A percentile compares a stretch with the other conserved stretches of the same genome.
phyloP scores from a whole-genome alignment of 2,888 invertebrate genomes.

The Dynastes hyllus region DNA sequence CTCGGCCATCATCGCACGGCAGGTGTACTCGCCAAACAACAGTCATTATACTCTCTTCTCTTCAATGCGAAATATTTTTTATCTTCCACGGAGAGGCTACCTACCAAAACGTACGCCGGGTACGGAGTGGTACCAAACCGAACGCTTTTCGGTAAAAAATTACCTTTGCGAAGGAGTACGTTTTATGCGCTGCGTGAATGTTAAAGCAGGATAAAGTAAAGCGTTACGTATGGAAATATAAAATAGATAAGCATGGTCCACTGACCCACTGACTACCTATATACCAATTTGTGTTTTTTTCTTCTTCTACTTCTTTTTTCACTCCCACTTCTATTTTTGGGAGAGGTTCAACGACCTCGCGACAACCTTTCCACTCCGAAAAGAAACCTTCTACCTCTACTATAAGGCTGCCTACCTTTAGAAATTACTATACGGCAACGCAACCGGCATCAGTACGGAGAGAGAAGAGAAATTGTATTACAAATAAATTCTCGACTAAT shows the following conservation, averaged over 20 bases:
- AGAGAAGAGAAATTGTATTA: conserved; percentile 49
- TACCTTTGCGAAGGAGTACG: conserved; percentile 44
- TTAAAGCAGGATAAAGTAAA: conserved; percentile 54
- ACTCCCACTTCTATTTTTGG: conserved; percentile 58
- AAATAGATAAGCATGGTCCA: conserved; percentile 59
- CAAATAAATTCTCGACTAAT: conserved; percentile 42
- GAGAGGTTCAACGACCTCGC: conserved; percentile 54
- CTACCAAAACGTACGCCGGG: conserved; percentile 38
- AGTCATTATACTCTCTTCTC: conserved; percentile 33
- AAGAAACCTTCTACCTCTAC: conserved; percentile 9
- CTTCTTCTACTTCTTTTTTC: conserved; percentile 53
- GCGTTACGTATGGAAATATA: conserved; percentile 58
- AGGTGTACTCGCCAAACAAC: conserved; percentile 14
- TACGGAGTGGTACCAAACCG: conserved; percentile 41
- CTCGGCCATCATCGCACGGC: not conserved
- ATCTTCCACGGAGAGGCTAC: conserved; percentile 30
- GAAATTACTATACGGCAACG: conserved; percentile 38
- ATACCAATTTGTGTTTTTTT: conserved; percentile 59
- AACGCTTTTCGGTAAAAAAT: conserved; percentile 36
- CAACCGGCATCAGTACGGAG: not conserved
- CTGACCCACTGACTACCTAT: conserved; percentile 59
- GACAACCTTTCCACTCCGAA: conserved; percentile 54
- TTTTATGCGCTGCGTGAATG: conserved; percentile 48
- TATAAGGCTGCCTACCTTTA: conserved; percentile 23
- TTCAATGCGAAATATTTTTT: conserved; percentile 46